Evolutionary conservation across 1,140 invertebrate genomes (phyloP).

Genomic region (Cylas formicarius): DNA sequence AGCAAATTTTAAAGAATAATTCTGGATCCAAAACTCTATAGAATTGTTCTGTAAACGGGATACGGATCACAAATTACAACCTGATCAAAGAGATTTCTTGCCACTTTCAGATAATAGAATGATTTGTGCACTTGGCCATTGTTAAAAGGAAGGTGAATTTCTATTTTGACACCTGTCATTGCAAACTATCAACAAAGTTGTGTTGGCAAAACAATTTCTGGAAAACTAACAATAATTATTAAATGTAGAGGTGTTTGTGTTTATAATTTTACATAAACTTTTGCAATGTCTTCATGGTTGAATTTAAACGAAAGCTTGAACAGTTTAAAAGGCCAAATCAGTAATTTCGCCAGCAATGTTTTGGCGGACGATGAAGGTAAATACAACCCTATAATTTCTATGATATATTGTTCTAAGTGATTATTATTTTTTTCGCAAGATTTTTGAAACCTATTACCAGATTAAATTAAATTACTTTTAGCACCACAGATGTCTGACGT

Average conservation of each 20-base stretch:
- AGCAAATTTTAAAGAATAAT: too few relatives aligned
- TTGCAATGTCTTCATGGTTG: conserved; percentile 54
- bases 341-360: conserved; percentile 67
- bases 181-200: conserved; percentile 11
- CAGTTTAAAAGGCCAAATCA: conserved; percentile 66
- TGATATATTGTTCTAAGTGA: conserved; percentile 5
- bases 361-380: conserved; percentile 52
- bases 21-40: too few relatives aligned
- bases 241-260: conserved; percentile 3
- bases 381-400: conserved; percentile 13
- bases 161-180: too few relatives aligned
- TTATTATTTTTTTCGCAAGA: conserved; percentile 8
- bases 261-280: conserved; percentile 2
- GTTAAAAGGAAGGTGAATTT: too few relatives aligned
- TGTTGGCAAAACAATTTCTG: conserved; percentile 13
- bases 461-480: conserved; percentile 8
- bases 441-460: conserved; percentile 4
- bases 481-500: neutral
- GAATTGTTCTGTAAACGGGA: too few relatives aligned
- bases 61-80: too few relatives aligned
- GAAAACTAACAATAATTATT: conserved; percentile 3
- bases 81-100: too few relatives aligned
- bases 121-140: too few relatives aligned
- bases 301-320: conserved; percentile 65
- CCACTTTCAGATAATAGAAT: too few relatives aligned